A percentile compares a stretch with the other conserved stretches of the same genome.
These are phyloP conservation scores for Crotophaga sulcirostris DNA, from an alignment of 2,113 vertebrate genomes.

Conservation along the genomic window DNA sequence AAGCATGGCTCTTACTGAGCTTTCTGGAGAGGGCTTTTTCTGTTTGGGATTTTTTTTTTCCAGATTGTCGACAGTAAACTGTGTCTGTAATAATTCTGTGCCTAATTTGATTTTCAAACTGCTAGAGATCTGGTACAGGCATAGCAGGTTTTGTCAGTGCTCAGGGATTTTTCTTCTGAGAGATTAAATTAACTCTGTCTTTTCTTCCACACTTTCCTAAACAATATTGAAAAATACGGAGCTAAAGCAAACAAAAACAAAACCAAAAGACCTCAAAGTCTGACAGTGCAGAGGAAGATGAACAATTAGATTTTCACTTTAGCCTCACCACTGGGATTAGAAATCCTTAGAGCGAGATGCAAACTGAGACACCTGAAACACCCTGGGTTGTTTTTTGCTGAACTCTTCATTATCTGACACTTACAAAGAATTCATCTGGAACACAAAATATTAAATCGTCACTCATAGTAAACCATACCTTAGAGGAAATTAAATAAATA, in stretches of 20 bases:
- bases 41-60: not conserved
- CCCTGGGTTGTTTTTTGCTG: not conserved
- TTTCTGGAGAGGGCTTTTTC: not conserved
- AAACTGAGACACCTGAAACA: not conserved
- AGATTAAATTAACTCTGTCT: constrained; percentile 19
- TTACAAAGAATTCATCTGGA: not conserved
- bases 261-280: not conserved
- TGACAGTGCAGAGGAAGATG: not conserved
- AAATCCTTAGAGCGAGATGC: not conserved
- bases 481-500: not conserved
- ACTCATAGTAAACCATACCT: not conserved
- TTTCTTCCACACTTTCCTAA: not conserved
- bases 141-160: constrained; percentile 17
- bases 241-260: not conserved
- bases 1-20: not conserved
- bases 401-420: not conserved
- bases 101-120: constrained; percentile 53
- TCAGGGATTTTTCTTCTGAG: not conserved
- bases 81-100: constrained; percentile 26
- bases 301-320: not conserved
- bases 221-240: not conserved
- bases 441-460: not conserved
- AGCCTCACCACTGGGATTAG: not conserved
- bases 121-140: not conserved
- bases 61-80: constrained; percentile 5